Conservation (phyloP, 2,797 vertebrate genomes). For the Lacerta bilineata region DNA sequence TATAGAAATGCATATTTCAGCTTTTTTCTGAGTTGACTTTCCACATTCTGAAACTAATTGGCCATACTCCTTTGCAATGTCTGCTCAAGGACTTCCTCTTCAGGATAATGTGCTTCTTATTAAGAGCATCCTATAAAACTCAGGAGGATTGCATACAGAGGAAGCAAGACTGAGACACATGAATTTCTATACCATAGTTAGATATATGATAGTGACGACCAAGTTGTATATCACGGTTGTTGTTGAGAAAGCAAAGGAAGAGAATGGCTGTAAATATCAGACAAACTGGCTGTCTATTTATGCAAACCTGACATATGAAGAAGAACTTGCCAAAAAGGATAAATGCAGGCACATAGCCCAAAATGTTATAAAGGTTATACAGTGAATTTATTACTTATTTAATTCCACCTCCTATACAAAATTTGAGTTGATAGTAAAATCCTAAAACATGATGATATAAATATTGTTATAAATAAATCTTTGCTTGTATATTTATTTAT, state of each 20-base stretch:
- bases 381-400: slow-evolving; percentile 57
- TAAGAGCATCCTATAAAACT: slow-evolving; percentile 89
- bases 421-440: slow-evolving; percentile 7
- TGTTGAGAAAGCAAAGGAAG: slow-evolving; percentile 71
- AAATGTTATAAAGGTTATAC: slow-evolving; percentile 18
- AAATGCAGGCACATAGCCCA: slow-evolving; percentile 78
- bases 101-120: slow-evolving; percentile 92
- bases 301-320: slow-evolving; percentile 70
- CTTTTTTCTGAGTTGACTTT: slow-evolving; percentile 83
- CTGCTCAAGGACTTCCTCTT: slow-evolving; percentile 89
- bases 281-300: slow-evolving; percentile 81
- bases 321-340: slow-evolving; percentile 63
- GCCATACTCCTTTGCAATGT: slow-evolving; percentile 81
- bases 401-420: slow-evolving; percentile 47
- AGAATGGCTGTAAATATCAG: slow-evolving; percentile 79
- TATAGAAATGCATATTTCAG: slow-evolving; percentile 73
- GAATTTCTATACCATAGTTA: slow-evolving; percentile 84
- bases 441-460: not conserved
- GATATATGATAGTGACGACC: slow-evolving; percentile 89
- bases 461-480: slow-evolving; percentile 2
- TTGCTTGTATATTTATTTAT: too few species aligned
- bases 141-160: slow-evolving; percentile 81
- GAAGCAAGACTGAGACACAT: slow-evolving; percentile 81
- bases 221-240: slow-evolving; percentile 78
- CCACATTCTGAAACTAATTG: slow-evolving; percentile 89